These are phyloP conservation scores for Himalopsyche kuldschensis DNA, from an alignment of 2,888 invertebrate species.

Conservation along the genomic window DNA sequence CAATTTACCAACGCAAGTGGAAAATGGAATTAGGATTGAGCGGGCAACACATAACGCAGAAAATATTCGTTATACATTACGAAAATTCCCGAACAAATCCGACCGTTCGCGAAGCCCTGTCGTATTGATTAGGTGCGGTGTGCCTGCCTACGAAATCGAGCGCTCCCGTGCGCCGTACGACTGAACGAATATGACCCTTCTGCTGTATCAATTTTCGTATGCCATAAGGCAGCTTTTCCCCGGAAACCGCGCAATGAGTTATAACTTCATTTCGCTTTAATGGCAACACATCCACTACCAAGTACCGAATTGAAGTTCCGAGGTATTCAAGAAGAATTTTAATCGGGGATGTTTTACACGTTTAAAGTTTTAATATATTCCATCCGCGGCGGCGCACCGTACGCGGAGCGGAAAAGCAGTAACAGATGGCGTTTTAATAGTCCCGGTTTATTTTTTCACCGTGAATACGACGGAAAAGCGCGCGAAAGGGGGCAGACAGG, in stretches of 20 bases:
- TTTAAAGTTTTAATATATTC: conserved; percentile 33
- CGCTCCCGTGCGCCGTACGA: conserved; percentile 9
- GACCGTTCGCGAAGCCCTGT: conserved; percentile 44
- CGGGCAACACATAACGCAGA: conserved; percentile 43
- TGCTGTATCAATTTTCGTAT: neutral
- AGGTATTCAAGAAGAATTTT: conserved; percentile 37
- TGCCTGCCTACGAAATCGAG: conserved; percentile 53
- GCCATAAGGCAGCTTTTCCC: conserved; percentile 16
- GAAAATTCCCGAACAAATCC: conserved; percentile 46
- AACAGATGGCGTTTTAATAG: conserved; percentile 22
- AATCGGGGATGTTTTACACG: conserved; percentile 34
- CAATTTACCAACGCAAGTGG: conserved; percentile 64
- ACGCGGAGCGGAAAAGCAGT: neutral
- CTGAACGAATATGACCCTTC: conserved; percentile 8
- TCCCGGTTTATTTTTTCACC: conserved; percentile 16
- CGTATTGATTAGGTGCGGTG: conserved; percentile 63
- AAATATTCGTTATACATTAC: conserved; percentile 41
- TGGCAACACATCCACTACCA: conserved; percentile 35
- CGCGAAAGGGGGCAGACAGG: conserved; percentile 17
- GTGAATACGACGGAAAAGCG: conserved; percentile 20
- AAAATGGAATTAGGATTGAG: conserved; percentile 63
- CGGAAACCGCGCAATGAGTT: conserved; percentile 11
- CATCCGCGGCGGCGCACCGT: neutral
- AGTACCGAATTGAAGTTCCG: conserved; percentile 27
- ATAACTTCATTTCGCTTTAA: conserved; percentile 37